Evolutionary conservation across 2,113 vertebrate genomes (phyloP).

Genomic region (Chloebia gouldiae): DNA sequence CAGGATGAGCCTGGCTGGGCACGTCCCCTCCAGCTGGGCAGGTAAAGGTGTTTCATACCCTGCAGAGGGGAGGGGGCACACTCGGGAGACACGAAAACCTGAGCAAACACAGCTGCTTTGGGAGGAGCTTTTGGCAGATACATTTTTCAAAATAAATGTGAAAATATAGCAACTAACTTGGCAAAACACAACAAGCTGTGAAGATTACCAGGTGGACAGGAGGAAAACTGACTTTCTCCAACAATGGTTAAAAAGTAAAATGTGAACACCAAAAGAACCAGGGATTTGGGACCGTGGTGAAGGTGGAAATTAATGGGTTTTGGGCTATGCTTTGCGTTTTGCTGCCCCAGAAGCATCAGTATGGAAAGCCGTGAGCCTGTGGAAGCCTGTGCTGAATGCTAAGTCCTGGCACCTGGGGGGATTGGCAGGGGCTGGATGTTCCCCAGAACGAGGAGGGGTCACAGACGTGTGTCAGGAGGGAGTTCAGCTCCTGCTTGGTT

Average conservation of each 20-base stretch:
- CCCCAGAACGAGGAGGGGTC: neutral
- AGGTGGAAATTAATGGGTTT: neutral
- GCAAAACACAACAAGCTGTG: neutral
- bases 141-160: neutral
- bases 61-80: neutral
- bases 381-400: neutral
- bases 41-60: neutral
- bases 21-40: neutral
- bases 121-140: neutral
- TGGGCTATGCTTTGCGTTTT: neutral
- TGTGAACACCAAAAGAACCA: neutral
- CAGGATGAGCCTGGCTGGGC: neutral
- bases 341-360: neutral
- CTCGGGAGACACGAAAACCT: neutral
- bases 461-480: neutral
- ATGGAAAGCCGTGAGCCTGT: neutral
- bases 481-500: neutral
- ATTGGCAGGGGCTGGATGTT: neutral
- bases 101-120: neutral
- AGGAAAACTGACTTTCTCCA: neutral
- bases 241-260: conserved; percentile 42
- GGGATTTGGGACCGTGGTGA: neutral
- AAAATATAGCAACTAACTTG: conserved; percentile 9
- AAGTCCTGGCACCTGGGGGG: neutral
- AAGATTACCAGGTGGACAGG: conserved; percentile 20